phyloP scores from a whole-genome alignment of 2,888 invertebrate genomes.

The Achlya flavicornis region DNA sequence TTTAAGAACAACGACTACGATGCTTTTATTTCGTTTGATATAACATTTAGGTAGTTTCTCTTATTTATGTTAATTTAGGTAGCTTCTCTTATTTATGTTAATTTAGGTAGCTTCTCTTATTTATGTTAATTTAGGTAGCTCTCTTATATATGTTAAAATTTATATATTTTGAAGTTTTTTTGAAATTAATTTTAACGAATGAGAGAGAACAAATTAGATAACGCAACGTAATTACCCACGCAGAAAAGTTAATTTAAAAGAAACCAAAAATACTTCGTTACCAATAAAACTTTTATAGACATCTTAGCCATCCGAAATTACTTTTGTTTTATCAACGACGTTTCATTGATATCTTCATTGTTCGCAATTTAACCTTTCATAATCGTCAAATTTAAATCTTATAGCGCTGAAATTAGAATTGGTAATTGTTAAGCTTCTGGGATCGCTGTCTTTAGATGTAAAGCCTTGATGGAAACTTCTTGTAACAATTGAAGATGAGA shows the following conservation, averaged over 20 bases:
- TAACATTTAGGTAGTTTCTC: too few species aligned
- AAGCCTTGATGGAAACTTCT: slow-evolving; percentile 6
- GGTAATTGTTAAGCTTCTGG: slow-evolving; percentile 6
- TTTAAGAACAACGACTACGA: too few species aligned
- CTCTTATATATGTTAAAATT: too few species aligned
- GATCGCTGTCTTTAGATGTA: background rate
- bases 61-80: background rate
- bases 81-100: too few species aligned
- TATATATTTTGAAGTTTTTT: too few species aligned
- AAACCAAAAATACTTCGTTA: background rate
- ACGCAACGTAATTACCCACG: too few species aligned
- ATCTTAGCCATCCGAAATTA: background rate
- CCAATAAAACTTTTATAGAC: background rate
- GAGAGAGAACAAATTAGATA: background rate
- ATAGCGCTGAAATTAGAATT: background rate
- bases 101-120: too few species aligned
- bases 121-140: too few species aligned
- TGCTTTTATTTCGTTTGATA: too few species aligned
- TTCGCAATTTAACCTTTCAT: background rate
- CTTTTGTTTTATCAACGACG: slow-evolving; percentile 1
- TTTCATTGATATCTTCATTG: slow-evolving; percentile 9
- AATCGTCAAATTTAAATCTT: slow-evolving; percentile 6
- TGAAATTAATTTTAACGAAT: too few species aligned
- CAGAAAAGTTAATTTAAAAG: too few species aligned
- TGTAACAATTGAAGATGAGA: background rate